Conservation (phyloP, 2,888 invertebrate genomes). For the Psylliodes chrysocephalus region DNA sequence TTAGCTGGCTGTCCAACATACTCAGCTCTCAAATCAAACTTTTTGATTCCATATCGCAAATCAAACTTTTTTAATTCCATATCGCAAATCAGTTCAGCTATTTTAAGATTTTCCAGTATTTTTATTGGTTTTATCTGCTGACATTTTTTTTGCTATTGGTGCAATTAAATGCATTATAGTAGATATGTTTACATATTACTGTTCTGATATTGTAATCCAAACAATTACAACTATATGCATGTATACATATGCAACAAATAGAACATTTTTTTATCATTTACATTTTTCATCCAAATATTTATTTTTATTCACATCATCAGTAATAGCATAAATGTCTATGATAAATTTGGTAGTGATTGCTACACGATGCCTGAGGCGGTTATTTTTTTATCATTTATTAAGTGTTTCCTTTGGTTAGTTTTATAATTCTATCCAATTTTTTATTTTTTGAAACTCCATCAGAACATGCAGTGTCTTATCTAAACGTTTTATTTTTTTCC, state of each 20-base stretch:
- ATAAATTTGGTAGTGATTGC: no score
- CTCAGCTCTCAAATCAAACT: no score
- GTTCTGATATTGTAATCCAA: neutral
- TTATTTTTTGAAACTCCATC: neutral
- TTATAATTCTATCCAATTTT: neutral
- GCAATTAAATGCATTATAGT: conserved; percentile 6
- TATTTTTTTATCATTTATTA: no score
- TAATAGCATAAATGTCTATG: no score
- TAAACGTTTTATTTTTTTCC: conserved; percentile 1
- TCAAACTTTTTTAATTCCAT: no score
- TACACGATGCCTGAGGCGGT: no score
- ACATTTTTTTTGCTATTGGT: neutral
- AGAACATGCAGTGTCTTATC: neutral
- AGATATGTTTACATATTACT: conserved; percentile 8
- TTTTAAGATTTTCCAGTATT: no score
- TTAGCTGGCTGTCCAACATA: no score
- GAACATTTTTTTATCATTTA: neutral
- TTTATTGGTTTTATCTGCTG: no score
- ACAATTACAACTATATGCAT: conserved; percentile 7
- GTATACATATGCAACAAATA: conserved; percentile 3
- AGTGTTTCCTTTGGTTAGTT: neutral
- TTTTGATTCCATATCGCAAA: no score
- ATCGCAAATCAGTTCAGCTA: no score
- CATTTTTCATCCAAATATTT: neutral
- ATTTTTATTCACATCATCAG: no score